Evolutionary conservation across 53 echinoderm and acorn worm genomes (phyloP), one percentile per base, ranked within the genome.

Genomic region (Arbacia lixula): DNA sequence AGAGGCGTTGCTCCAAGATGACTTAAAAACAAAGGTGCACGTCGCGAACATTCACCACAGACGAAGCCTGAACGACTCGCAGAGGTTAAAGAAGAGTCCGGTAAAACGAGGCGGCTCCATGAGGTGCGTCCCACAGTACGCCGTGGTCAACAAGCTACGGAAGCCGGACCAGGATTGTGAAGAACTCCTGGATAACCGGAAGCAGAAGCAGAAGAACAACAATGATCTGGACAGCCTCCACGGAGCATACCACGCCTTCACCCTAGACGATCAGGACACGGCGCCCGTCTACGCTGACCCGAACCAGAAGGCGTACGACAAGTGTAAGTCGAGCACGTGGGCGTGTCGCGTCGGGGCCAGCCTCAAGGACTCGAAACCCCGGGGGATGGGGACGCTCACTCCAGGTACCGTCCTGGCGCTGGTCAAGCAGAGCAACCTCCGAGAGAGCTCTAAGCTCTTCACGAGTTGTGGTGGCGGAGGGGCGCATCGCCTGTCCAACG

Each of bases 161-260:
- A 81, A 63, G 43, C 63, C 82, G 6, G 82, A 63, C 46, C 62
- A 6, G 17, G 82, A 81, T 33, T 50, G 50, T 20, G 62, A 63
- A 49, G 49, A 63, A 6, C 64, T 61, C 5, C 39, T 63, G 21
- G 64, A 32, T 19, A 64, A 32, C 10, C 27, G 17, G 38, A 81
- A 64, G 3, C 34, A 78, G 25, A 61, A 63, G 2, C 42, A 4
- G 12, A 81, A 81, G 11, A 81, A 81, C 28, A 63, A 51, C 50
- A 62, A 62, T 16, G 1, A 10, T 0, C 32, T 40, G 35, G 62
- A 62, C 32, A 63, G 33, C 46, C 82, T 81, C 27, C 82, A 81
- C 8, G 82, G 82, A 21, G 82, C 82, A 3, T 81, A 81, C 50
- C 82, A 81, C 17, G 82, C 82, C 1, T 81, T 81, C 40, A 81